Conservation (phyloP, 2,113 vertebrate species). For the Carassius gibelio region DNA sequence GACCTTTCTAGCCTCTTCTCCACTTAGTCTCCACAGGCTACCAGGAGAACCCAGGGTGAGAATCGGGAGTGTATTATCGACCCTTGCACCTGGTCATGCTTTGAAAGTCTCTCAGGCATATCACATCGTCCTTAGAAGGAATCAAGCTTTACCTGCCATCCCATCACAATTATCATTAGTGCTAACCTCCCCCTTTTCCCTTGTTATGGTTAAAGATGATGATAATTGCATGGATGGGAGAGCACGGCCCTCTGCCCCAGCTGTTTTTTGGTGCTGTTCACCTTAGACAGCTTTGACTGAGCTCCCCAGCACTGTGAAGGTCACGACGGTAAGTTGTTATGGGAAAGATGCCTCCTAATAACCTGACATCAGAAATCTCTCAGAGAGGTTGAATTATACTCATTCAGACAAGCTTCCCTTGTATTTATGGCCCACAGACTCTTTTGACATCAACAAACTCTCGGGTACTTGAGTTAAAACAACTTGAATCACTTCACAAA, state of each 20-base stretch:
- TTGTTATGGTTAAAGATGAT: conserved; percentile 66
- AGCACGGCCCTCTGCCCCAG: conserved; percentile 46
- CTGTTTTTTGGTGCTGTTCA: conserved; percentile 50
- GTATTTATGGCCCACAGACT: conserved; percentile 42
- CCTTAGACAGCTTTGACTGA: conserved; percentile 54
- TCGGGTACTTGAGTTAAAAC: neutral
- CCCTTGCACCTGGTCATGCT: neutral
- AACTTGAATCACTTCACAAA: conserved; percentile 17
- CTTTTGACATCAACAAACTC: conserved; percentile 46
- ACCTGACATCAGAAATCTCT: conserved; percentile 45
- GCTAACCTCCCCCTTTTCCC: conserved; percentile 50
- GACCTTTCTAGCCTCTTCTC: conserved; percentile 50
- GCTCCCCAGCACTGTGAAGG: conserved; percentile 49
- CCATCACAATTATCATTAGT: conserved; percentile 69
- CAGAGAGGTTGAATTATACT: conserved; percentile 44
- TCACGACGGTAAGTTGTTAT: conserved; percentile 46
- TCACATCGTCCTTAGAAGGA: neutral
- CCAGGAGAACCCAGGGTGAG: conserved; percentile 50
- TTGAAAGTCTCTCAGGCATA: conserved; percentile 25
- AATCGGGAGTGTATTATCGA: conserved; percentile 26
- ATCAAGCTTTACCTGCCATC: neutral
- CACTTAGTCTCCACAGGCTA: conserved; percentile 9
- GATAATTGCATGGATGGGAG: conserved; percentile 66
- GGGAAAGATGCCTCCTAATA: conserved; percentile 31
- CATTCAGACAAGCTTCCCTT: conserved; percentile 35